Percentiles rank a stretch among this genome's conserved stretches.
These are phyloP conservation scores for Natrix natrix DNA, from an alignment of 2,797 vertebrate genomes.

Conservation along the genomic window DNA sequence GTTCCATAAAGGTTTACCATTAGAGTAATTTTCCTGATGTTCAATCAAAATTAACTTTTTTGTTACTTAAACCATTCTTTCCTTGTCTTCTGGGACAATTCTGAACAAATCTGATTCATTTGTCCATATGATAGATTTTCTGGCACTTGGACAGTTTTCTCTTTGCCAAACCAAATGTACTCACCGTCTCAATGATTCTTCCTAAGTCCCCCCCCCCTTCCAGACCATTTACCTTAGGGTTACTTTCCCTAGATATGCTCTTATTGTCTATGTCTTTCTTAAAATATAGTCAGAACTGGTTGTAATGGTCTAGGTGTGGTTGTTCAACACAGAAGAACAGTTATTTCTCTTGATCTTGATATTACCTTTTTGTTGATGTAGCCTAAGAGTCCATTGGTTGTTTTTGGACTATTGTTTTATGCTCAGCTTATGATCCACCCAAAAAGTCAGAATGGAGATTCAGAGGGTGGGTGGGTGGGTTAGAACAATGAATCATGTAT, in stretches of 20 bases:
- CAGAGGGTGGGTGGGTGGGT: background rate
- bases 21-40: background rate
- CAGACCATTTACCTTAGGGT: background rate
- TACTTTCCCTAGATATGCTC: background rate
- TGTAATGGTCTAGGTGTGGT: background rate
- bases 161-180: background rate
- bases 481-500: background rate
- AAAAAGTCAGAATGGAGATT: background rate
- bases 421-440: background rate
- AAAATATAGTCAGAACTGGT: background rate
- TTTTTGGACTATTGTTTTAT: background rate
- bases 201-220: background rate
- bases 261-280: background rate
- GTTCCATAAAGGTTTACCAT: background rate
- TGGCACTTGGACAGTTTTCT: background rate
- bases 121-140: background rate
- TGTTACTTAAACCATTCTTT: background rate
- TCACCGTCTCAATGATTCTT: background rate
- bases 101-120: background rate
- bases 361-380: background rate
- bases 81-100: background rate
- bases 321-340: background rate
- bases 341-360: background rate
- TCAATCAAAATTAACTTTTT: background rate
- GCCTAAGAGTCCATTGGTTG: background rate